These are phyloP conservation scores for Athripsodes cinereus DNA, from an alignment of 2,888 invertebrate genomes.

Conservation along the genomic window DNA sequence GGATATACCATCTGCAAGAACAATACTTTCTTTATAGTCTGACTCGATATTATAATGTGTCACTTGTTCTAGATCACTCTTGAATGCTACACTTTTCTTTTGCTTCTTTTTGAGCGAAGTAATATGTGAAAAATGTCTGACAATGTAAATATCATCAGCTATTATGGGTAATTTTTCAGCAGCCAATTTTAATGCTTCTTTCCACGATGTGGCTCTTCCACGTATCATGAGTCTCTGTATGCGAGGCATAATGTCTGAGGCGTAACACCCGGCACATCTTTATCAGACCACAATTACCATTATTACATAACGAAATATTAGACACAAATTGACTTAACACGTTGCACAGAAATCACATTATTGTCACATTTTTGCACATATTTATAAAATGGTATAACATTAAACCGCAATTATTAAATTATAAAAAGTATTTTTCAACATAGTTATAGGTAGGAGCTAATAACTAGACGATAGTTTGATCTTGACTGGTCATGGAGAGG, in stretches of 20 bases:
- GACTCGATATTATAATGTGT: not conserved
- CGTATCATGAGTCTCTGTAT: slow-evolving; percentile 20
- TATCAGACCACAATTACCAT: not conserved
- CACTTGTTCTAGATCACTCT: not conserved
- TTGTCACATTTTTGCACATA: not conserved
- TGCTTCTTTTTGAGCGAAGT: not conserved
- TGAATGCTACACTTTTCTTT: not conserved
- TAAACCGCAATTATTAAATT: not conserved
- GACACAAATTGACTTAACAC: no score
- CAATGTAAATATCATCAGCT: slow-evolving; percentile 15
- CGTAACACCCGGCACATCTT: no score
- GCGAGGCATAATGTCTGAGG: slow-evolving; percentile 20
- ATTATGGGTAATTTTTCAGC: not conserved
- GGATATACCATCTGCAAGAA: not conserved
- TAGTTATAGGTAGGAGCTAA: not conserved
- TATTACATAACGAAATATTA: not conserved
- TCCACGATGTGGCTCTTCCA: slow-evolving; percentile 25
- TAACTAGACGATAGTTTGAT: not conserved
- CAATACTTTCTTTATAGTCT: not conserved
- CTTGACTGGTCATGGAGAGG: not conserved
- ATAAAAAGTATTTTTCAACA: no score
- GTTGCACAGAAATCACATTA: not conserved
- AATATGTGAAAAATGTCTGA: not conserved
- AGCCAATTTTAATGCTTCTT: slow-evolving; percentile 9
- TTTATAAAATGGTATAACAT: not conserved